Evolutionary conservation across 2,797 vertebrate species (phyloP), one percentile per base, ranked within the genome.

Genomic region (Dicrostonyx torquatus): DNA sequence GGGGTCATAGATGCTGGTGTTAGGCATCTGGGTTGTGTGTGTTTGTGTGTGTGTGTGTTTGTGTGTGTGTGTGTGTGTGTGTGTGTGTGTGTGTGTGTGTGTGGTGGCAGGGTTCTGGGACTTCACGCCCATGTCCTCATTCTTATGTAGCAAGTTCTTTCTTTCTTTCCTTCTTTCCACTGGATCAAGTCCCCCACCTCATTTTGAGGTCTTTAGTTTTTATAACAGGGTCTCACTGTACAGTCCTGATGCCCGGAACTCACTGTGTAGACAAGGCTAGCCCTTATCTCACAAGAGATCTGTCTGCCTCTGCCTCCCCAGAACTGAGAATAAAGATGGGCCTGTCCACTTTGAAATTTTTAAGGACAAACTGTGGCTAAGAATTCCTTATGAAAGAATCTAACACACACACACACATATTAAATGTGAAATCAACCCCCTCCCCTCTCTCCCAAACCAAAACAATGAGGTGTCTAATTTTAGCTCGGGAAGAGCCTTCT

Each of bases 311-410:
- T 48, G 75, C 45, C 29, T 77, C 75, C 75, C 15, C 45, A 34
- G 45, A 34, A 7, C 45, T 77, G 29, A 34, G 15, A 77, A 15
- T n/a, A 50, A 53, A 53, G 9, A 6, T 78, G 31, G n/a, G 10
- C 80, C 80, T 34, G 13, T 40, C 40, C 9, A 62, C 24, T 82
- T 43, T n/a, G 18, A 62, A 53, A 84, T 85, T 97, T 94, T 72
- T 82, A 82, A 96, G 62, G 50, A 55, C 24, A 95, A 89, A 79
- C 72, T 68, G 90, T 60, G 13, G 58, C 12, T 37, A 43, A 89
- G 43, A 91, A 84, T 97, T 97, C 72, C 94, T 97, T 68, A 50
- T 66, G 20, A 92, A 95, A 95, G 83, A 97, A 95, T 97, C 95
- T 84, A 92, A 55, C 80, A 95, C 93, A 75, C 79, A 55, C 80